These are phyloP conservation scores for Erebia palarica DNA, from an alignment of 2,888 invertebrate species.

Conservation along the genomic window DNA sequence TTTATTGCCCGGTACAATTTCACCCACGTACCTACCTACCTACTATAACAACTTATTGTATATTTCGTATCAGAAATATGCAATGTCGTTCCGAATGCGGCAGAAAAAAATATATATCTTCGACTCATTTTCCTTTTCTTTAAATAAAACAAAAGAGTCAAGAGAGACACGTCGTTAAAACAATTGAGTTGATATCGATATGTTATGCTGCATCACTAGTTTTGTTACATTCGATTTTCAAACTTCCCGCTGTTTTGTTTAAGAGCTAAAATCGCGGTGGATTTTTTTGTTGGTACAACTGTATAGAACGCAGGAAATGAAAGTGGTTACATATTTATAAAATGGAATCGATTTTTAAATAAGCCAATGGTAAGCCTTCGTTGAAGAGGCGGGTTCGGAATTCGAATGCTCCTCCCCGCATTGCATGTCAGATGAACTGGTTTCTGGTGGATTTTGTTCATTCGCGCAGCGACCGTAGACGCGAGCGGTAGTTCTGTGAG, in stretches of 20 bases:
- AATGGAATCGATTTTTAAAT: slow-evolving; percentile 82
- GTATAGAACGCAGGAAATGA: slow-evolving; percentile 53
- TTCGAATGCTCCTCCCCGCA: slow-evolving; percentile 65
- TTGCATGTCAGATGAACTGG: slow-evolving; percentile 72
- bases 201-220: slow-evolving; percentile 54
- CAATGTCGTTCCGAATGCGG: slow-evolving; percentile 54
- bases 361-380: slow-evolving; percentile 72
- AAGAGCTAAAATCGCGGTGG: slow-evolving; percentile 42
- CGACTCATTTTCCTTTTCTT: slow-evolving; percentile 62
- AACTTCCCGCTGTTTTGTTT: slow-evolving; percentile 36
- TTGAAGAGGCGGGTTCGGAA: slow-evolving; percentile 63
- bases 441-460: slow-evolving; percentile 71
- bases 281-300: slow-evolving; percentile 41
- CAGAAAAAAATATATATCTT: slow-evolving; percentile 65
- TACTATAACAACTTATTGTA: slow-evolving; percentile 55
- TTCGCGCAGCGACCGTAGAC: slow-evolving; percentile 65
- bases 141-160: slow-evolving; percentile 81
- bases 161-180: slow-evolving; percentile 80
- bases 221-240: slow-evolving; percentile 45
- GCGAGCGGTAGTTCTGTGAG: slow-evolving; percentile 48
- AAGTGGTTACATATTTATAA: slow-evolving; percentile 82
- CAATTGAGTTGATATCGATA: slow-evolving; percentile 66
- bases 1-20: slow-evolving; percentile 78
- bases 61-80: slow-evolving; percentile 52
- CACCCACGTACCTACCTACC: slow-evolving; percentile 54